phyloP scores from a whole-genome alignment of 2,888 invertebrate species.

The Plusia festucae region DNA sequence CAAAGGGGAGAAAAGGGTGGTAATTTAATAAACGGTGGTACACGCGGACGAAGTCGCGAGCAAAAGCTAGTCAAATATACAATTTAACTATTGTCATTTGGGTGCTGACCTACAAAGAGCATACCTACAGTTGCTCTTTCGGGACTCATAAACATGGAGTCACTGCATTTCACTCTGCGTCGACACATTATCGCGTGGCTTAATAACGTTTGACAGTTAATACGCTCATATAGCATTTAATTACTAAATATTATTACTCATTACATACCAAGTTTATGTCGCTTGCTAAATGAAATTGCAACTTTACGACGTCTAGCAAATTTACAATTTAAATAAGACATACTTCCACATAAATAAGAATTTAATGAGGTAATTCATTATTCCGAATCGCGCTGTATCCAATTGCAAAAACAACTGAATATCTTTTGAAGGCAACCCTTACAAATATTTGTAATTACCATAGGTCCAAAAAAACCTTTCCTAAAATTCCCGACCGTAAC shows the following conservation, averaged over 20 bases:
- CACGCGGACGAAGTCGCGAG: no score
- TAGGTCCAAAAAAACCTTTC: constrained; percentile 39
- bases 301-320: constrained; percentile 37
- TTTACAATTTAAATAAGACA: constrained; percentile 42
- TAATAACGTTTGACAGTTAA: constrained; percentile 39
- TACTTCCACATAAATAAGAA: constrained; percentile 15
- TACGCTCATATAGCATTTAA: constrained; percentile 40
- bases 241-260: constrained; percentile 47
- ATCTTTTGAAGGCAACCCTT: constrained; percentile 9
- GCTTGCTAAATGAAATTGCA: constrained; percentile 42
- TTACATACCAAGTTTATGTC: constrained; percentile 39
- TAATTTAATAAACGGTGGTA: no score
- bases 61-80: no score
- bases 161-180: constrained; percentile 22
- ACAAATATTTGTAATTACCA: constrained; percentile 38
- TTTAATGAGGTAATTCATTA: constrained; percentile 9
- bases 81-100: neutral
- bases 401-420: constrained; percentile 7
- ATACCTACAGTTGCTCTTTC: neutral
- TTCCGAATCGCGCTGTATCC: constrained; percentile 16
- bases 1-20: no score
- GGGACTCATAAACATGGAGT: neutral
- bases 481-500: constrained; percentile 33
- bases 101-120: neutral
- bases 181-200: constrained; percentile 39